Evolutionary conservation across 2,113 vertebrate species (phyloP), one percentile per base, ranked within the genome.

Genomic region (Psittacara wagleri): DNA sequence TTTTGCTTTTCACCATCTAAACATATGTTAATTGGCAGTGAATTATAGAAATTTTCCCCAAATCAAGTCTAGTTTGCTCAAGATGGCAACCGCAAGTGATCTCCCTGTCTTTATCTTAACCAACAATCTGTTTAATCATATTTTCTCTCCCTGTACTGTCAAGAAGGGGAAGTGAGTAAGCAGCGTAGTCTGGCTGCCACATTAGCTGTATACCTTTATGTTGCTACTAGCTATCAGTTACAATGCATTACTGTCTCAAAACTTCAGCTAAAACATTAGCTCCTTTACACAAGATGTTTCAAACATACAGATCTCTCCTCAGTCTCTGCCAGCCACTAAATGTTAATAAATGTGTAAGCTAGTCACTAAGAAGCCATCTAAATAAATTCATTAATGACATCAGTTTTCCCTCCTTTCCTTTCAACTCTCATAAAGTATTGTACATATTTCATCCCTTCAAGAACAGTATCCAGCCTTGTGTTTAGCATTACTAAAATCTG

Each of bases 401-500:
- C 17, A 27, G 12, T 75, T 75, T 83, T 80, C 27, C 39, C 11
- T 89, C 79, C 12, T 43, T 62, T 86, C 16, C 39, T 87, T 92
- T 70, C 25, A 44, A 5, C 13, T 63, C 16, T 17, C 28, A 29
- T 4, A 13, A 52, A 52, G 12, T 13, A 19, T 55, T 9, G 9
- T 14, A 23, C 2, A 0, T 49, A 70, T 44, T 93, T 90, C 7
- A 61, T 48, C 8, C 29, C 24, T 33, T 80, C 55, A 74, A 55
- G 43, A 93, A 37, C n/a, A 67, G 27, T 3, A 70, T 82, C n/a
- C 49, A 93, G 72, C 48, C 72, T 93, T 70, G 20, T 72, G 83
- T 90, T 93, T 43, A 75, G 29, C 33, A 88, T 94, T 83, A 75
- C 18, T 54, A 33, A 93, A 92, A 83, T 83, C 61, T 92, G 79